Conservation (phyloP, 2,888 invertebrate genomes). For the Branchellion lobata region DNA sequence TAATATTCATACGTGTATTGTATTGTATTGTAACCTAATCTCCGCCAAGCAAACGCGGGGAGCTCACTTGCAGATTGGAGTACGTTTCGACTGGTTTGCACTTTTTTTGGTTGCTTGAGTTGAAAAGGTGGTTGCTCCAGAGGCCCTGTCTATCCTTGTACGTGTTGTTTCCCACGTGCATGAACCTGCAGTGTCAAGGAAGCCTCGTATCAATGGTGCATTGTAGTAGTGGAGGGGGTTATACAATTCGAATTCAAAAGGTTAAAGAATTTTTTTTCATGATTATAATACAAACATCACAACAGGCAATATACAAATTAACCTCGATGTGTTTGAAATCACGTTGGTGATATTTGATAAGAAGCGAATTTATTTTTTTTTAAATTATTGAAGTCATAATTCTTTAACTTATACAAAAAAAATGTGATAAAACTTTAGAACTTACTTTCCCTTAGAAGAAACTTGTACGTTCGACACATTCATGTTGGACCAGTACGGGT, state of each 20-base stretch:
- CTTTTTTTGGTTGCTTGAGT: slow-evolving; percentile 44
- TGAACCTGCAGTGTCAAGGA: neutral
- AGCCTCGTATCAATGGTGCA: neutral
- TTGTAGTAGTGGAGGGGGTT: too few relatives aligned
- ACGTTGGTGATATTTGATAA: too few relatives aligned
- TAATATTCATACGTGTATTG: too few relatives aligned
- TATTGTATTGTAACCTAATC: too few relatives aligned
- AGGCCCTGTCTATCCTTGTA: slow-evolving; percentile 46
- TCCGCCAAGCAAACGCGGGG: too few relatives aligned
- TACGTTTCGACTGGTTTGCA: slow-evolving; percentile 49
- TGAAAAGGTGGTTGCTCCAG: slow-evolving; percentile 49
- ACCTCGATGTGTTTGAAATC: too few relatives aligned
- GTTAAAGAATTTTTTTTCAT: too few relatives aligned
- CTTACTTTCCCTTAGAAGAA: neutral
- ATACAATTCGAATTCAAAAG: too few relatives aligned
- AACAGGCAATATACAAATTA: too few relatives aligned
- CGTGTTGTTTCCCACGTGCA: slow-evolving; percentile 28
- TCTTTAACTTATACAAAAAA: neutral
- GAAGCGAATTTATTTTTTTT: too few relatives aligned
- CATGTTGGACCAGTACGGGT: slow-evolving; percentile 27
- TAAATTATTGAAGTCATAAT: neutral
- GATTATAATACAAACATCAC: too few relatives aligned
- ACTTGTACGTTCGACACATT: slow-evolving; percentile 32
- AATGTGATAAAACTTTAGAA: too few relatives aligned
- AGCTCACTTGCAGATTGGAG: slow-evolving; percentile 48